phyloP scores from a whole-genome alignment of 1,140 invertebrate species.

The Drosophila bifasciata region DNA sequence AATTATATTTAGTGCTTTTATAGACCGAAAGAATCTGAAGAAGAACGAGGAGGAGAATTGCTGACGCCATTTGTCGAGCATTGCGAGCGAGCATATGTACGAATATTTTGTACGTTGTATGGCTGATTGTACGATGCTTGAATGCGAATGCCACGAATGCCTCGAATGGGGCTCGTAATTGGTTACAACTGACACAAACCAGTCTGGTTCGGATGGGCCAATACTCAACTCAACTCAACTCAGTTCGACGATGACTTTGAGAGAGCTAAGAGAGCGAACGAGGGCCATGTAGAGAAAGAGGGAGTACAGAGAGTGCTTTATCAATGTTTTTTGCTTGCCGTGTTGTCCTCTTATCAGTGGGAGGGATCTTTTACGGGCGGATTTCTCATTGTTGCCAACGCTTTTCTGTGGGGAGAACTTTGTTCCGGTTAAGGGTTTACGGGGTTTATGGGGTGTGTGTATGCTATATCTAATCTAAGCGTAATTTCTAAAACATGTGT shows the following conservation, averaged over 20 bases:
- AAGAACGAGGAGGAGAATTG: constrained; percentile 5
- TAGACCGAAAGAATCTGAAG: too few relatives aligned
- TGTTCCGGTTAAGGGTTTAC: constrained; percentile 7
- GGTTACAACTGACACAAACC: constrained; percentile 49
- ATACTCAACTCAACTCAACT: not conserved
- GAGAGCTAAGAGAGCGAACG: constrained; percentile 2
- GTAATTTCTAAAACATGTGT: too few relatives aligned
- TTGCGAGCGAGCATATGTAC: too few relatives aligned
- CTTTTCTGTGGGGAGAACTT: not conserved
- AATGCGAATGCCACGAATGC: constrained; percentile 21
- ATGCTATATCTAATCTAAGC: too few relatives aligned
- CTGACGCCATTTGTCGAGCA: constrained; percentile 30
- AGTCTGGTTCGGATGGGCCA: constrained; percentile 44
- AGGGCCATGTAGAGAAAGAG: not conserved
- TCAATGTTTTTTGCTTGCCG: constrained; percentile 8
- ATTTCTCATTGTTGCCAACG: constrained; percentile 3
- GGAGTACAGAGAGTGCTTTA: constrained; percentile 8
- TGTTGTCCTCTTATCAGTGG: constrained; percentile 21
- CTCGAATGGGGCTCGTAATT: constrained; percentile 32
- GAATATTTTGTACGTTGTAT: constrained; percentile 7
- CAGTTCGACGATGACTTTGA: constrained; percentile 4
- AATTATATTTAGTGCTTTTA: constrained; percentile 12
- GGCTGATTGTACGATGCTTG: constrained; percentile 23
- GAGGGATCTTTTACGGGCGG: not conserved
- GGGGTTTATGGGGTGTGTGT: too few relatives aligned